Conservation (phyloP, 2,888 invertebrate genomes). For the Bellardia bayeri region DNA sequence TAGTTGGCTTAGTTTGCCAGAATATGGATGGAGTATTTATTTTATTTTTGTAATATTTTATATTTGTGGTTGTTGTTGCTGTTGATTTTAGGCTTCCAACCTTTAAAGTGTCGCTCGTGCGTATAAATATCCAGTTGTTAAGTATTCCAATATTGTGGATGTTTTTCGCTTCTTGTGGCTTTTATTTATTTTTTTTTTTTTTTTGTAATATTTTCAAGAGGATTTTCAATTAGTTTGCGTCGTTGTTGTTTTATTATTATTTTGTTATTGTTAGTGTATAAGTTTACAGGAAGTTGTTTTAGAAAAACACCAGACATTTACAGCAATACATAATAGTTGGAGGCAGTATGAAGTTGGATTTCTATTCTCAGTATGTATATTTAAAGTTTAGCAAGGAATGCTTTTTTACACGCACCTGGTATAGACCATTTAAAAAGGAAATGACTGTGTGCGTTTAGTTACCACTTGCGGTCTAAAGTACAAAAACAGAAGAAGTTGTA, state of each 20-base stretch:
- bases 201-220: conserved; percentile 44
- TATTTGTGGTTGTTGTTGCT: conserved; percentile 21
- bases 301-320: conserved; percentile 55
- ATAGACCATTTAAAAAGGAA: conserved; percentile 56
- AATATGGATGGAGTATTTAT: conserved; percentile 65
- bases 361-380: conserved; percentile 19
- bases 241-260: conserved; percentile 29
- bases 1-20: conserved; percentile 69
- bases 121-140: conserved; percentile 59
- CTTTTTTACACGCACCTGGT: conserved; percentile 63
- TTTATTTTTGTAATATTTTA: conserved; percentile 13
- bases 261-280: conserved; percentile 39
- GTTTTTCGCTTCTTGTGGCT: conserved; percentile 59
- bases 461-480: conserved; percentile 50
- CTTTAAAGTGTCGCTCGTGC: conserved; percentile 47
- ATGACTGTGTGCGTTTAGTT: conserved; percentile 62
- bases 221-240: conserved; percentile 35
- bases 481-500: conserved; percentile 25
- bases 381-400: conserved; percentile 60
- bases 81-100: conserved; percentile 45
- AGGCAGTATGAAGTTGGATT: conserved; percentile 59
- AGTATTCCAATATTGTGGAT: conserved; percentile 56
- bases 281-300: conserved; percentile 65
- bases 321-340: conserved; percentile 45
- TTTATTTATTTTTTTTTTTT: background rate